Conservation (phyloP, 2,888 invertebrate genomes). For the Orgyia antiqua region DNA sequence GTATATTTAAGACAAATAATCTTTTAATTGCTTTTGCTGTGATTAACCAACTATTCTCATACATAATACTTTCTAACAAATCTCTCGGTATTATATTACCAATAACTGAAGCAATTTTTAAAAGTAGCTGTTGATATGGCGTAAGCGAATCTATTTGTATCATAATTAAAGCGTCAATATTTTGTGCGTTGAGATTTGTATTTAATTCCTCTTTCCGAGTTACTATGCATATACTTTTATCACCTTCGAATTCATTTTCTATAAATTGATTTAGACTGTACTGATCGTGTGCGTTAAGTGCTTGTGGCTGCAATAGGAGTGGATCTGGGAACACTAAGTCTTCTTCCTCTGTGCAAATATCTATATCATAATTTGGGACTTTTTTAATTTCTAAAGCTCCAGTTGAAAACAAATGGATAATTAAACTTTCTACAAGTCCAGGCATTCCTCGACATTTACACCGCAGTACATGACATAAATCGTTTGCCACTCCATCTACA, state of each 20-base stretch:
- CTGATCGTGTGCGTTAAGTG: conserved; percentile 50
- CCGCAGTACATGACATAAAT: conserved; percentile 65
- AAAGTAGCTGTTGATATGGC: conserved; percentile 77
- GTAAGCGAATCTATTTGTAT: conserved; percentile 77
- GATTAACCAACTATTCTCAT: conserved; percentile 64
- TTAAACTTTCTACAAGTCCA: conserved; percentile 71
- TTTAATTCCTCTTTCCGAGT: conserved; percentile 52
- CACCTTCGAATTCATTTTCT: conserved; percentile 36
- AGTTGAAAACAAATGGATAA: conserved; percentile 69
- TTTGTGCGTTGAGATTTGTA: conserved; percentile 56
- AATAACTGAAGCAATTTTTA: conserved; percentile 79
- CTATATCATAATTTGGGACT: conserved; percentile 38
- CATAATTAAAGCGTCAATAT: conserved; percentile 67
- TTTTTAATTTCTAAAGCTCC: conserved; percentile 57
- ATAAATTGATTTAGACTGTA: conserved; percentile 40
- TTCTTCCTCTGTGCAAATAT: conserved; percentile 34
- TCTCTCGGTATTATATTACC: conserved; percentile 74
- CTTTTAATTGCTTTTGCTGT: conserved; percentile 75
- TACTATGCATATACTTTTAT: conserved; percentile 52
- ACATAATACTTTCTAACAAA: conserved; percentile 73
- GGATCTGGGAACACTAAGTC: conserved; percentile 57
- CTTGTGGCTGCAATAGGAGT: conserved; percentile 46
- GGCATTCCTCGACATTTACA: conserved; percentile 70
- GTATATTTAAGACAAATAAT: conserved; percentile 72
- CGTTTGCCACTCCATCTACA: conserved; percentile 74